These are phyloP conservation scores for Lasioglossum lativentre DNA, from an alignment of 2,888 invertebrate genomes.

Conservation along the genomic window DNA sequence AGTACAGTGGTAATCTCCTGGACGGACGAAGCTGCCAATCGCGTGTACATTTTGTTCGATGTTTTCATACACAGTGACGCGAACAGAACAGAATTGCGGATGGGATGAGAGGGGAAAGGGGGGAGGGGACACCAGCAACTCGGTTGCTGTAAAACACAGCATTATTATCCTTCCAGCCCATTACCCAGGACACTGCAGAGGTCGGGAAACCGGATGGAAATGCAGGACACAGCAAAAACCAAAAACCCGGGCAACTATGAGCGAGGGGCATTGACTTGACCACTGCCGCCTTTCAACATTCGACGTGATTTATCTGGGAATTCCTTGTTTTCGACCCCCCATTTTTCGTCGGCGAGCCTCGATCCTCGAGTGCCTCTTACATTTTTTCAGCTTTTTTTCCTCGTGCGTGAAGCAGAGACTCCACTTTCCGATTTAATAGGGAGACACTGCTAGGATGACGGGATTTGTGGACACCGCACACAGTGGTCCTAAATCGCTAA, in stretches of 20 bases:
- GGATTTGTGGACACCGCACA: not conserved
- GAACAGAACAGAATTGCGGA: constrained; percentile 20
- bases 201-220: constrained; percentile 69
- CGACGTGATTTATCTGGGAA: constrained; percentile 78
- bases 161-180: constrained; percentile 83
- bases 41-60: constrained; percentile 77
- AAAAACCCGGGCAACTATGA: constrained; percentile 80
- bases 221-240: constrained; percentile 76
- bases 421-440: not conserved
- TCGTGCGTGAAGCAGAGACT: constrained; percentile 13
- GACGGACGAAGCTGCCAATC: constrained; percentile 76
- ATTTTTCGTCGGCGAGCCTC: constrained; percentile 69
- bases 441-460: not conserved
- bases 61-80: constrained; percentile 76
- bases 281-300: constrained; percentile 76
- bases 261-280: constrained; percentile 82
- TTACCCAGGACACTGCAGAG: constrained; percentile 79
- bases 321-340: constrained; percentile 75
- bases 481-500: too few relatives aligned
- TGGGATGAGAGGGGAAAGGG: constrained; percentile 47
- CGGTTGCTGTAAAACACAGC: constrained; percentile 80
- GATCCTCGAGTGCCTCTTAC: constrained; percentile 52
- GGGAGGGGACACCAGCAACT: constrained; percentile 33
- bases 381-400: constrained; percentile 26
- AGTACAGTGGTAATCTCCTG: constrained; percentile 75